Percentiles rank a stretch among this genome's conserved stretches.
These are phyloP conservation scores for Eumeta japonica DNA, from an alignment of 1,140 invertebrate genomes.

Conservation along the genomic window DNA sequence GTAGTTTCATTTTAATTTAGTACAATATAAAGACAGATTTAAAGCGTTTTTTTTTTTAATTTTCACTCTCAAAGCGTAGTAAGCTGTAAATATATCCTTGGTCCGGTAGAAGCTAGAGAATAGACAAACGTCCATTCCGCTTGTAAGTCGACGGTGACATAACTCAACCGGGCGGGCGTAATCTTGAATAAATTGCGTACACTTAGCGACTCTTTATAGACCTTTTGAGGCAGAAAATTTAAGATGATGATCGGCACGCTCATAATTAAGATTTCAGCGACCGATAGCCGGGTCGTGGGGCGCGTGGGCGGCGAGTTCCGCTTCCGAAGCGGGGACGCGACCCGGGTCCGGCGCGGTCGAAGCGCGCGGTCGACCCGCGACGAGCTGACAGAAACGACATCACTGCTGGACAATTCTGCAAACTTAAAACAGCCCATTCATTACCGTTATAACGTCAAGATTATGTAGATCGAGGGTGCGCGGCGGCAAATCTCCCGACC, in stretches of 20 bases:
- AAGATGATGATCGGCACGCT: slow-evolving; percentile 54
- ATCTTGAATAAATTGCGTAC: slow-evolving; percentile 55
- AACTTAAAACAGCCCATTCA: too few species aligned
- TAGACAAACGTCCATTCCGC: background rate
- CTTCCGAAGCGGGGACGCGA: slow-evolving; percentile 50
- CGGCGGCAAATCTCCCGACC: too few species aligned
- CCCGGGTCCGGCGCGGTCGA: slow-evolving; percentile 26
- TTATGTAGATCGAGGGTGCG: too few species aligned
- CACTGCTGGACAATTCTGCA: too few species aligned
- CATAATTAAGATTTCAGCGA: slow-evolving; percentile 49
- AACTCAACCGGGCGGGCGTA: slow-evolving; percentile 35
- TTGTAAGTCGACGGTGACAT: slow-evolving; percentile 24
- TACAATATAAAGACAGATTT: too few species aligned
- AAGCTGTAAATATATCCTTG: too few species aligned
- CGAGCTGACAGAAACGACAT: too few species aligned
- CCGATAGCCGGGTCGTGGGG: slow-evolving; percentile 23
- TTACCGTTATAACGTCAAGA: too few species aligned
- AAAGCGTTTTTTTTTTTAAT: too few species aligned
- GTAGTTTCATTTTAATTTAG: too few species aligned
- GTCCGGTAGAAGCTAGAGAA: background rate
- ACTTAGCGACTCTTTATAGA: slow-evolving; percentile 53
- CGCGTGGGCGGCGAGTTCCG: slow-evolving; percentile 43
- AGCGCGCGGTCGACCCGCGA: background rate
- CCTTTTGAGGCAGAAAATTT: slow-evolving; percentile 55
- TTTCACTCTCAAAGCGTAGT: too few species aligned